These are phyloP conservation scores for Eupithecia inturbata DNA, from an alignment of 2,888 invertebrate species.

Conservation along the genomic window DNA sequence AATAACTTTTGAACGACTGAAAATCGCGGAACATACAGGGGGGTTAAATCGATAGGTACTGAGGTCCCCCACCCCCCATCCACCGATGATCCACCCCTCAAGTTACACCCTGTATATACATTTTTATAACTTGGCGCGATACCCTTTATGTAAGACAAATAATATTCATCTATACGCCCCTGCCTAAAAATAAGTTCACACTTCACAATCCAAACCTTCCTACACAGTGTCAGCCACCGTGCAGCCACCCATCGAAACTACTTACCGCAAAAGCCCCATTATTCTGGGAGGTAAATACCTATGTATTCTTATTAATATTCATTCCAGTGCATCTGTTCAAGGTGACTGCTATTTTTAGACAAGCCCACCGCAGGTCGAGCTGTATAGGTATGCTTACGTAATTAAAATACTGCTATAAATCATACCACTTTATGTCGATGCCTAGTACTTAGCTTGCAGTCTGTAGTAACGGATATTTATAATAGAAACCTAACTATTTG, in stretches of 20 bases:
- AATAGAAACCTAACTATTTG: neutral
- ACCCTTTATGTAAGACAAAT: too few species aligned
- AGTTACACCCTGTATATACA: too few species aligned
- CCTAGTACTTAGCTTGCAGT: neutral
- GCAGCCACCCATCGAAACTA: constrained; percentile 1
- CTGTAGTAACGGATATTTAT: too few species aligned
- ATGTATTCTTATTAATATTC: neutral
- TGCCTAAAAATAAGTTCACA: neutral
- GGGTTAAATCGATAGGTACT: too few species aligned
- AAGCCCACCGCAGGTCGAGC: neutral
- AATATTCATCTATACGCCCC: too few species aligned
- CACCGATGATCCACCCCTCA: too few species aligned
- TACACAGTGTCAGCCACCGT: neutral
- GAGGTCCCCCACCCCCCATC: too few species aligned
- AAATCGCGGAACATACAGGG: too few species aligned
- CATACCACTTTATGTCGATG: neutral
- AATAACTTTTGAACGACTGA: too few species aligned
- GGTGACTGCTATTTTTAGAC: constrained; percentile 10
- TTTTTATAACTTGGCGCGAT: too few species aligned
- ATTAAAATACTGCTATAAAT: neutral
- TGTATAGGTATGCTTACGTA: neutral
- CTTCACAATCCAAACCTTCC: neutral
- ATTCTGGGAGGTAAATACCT: neutral
- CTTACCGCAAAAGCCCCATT: neutral
- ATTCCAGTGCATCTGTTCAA: constrained; percentile 12